Base-by-base conservation (phyloP, 2,888 invertebrate species). In the Eustalomyia histrio region DNA sequence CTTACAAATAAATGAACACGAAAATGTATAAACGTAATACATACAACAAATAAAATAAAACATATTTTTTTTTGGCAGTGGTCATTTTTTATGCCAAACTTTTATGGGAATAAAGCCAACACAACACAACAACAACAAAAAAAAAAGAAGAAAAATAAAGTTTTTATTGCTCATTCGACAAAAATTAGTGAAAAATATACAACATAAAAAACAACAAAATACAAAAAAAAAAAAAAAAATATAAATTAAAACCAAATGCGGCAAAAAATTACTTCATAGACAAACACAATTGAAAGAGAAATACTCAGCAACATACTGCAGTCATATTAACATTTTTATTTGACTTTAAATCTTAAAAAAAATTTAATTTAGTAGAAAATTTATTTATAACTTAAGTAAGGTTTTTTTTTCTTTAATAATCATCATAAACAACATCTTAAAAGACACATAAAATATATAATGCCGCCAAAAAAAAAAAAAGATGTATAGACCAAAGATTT, bases 61-160 rank as follows among this genome's bases (percentile, higher is more conserved):
- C 5, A 3, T n/a, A 47, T 61, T 53, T 12, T 0, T 24, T 76
- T 76, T 76, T 76, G 76, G 76, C 76, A 76, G 39, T 71, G 76
- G 76, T 71, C 76, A 76, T 57, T 76, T 71, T n/a, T 76, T 52
- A 64, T 71, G 50, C 53, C 63, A 64, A 64, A 64, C 69, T 69
- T 76, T 76, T 69, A 64, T 76, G 69, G 69, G 76, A 76, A 76
- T 57, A 12, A 12, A 58, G 76, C 76, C 76, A 76, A 76, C 17
- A 64, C 29, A 29, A 29, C 3, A 64, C 29, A 29, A 29, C 4
- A 29, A 29, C 3, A 29, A 64, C 29, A 29, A 29, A 3, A 29
- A 29, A 29, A 29, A 29, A 29, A 29, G 1, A 29, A 29, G 29
- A 55, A 52, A 16, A 50, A 43, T 16, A 63, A 33, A 47, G n/a